Evolutionary conservation across 2,797 vertebrate species (phyloP).

Genomic region (Acanthiza pusilla): DNA sequence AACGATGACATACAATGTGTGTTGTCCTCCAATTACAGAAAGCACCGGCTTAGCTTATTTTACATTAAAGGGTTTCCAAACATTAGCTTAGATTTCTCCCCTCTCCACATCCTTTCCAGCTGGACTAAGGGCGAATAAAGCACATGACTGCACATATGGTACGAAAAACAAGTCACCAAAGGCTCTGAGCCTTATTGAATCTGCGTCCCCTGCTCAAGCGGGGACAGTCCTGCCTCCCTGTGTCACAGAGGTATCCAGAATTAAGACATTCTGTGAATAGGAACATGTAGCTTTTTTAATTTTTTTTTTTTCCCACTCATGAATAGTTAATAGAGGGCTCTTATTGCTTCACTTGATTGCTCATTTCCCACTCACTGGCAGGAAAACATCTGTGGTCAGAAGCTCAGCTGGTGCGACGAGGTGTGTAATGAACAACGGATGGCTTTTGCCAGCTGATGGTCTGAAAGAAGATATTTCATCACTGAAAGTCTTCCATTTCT

Average conservation of each 20-base stretch:
- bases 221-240: background rate
- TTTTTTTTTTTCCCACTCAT: background rate
- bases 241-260: background rate
- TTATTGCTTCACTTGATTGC: background rate
- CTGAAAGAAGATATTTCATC: background rate
- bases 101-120: background rate
- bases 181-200: background rate
- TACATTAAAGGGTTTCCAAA: background rate
- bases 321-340: background rate
- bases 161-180: background rate
- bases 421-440: background rate
- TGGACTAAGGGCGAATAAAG: background rate
- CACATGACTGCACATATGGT: background rate
- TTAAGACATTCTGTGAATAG: background rate
- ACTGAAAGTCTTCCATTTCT: background rate
- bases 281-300: background rate
- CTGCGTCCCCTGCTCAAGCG: background rate
- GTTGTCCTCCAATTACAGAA: background rate
- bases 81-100: background rate
- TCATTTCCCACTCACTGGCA: background rate
- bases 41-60: background rate
- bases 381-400: background rate
- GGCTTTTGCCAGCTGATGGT: background rate
- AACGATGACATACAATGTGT: background rate
- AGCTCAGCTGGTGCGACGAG: background rate